A percentile compares a stretch with the other conserved stretches of the same genome.
Evolutionary conservation across 2,888 invertebrate species (phyloP).

Genomic region (Thumatha senex): DNA sequence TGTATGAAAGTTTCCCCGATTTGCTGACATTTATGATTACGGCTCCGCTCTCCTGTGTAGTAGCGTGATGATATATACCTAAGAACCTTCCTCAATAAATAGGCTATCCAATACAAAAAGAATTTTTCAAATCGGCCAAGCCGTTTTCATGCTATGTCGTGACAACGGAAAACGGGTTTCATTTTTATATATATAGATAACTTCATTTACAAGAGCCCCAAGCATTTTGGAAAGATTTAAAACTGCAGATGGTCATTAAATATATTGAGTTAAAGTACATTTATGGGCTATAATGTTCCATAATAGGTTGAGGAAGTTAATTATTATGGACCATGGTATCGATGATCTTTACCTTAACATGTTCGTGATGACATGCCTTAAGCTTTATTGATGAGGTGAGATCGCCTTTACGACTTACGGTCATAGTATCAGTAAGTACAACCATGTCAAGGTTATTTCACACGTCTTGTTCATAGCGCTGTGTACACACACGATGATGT

Average conservation of each 20-base stretch:
- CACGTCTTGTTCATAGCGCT: constrained; percentile 12
- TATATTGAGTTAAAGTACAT: not conserved
- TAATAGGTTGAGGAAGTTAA: constrained; percentile 58
- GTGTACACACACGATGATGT: constrained; percentile 3
- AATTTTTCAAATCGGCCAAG: too few species aligned
- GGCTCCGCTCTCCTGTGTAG: too few species aligned
- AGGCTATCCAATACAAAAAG: too few species aligned
- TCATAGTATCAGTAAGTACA: constrained; percentile 49
- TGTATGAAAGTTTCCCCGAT: too few species aligned
- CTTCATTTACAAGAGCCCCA: constrained; percentile 9
- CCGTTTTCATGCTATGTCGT: too few species aligned
- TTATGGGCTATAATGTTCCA: constrained; percentile 29
- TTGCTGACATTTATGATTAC: too few species aligned
- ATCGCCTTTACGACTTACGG: constrained; percentile 59
- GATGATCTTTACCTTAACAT: constrained; percentile 47
- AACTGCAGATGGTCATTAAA: not conserved
- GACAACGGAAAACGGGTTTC: too few species aligned
- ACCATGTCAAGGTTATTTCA: constrained; percentile 65
- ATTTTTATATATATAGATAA: too few species aligned
- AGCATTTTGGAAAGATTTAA: constrained; percentile 3
- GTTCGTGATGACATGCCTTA: constrained; percentile 54
- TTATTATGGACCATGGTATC: constrained; percentile 60
- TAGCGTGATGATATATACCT: too few species aligned
- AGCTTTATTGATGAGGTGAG: constrained; percentile 57
- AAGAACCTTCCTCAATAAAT: too few species aligned